Evolutionary conservation across 2,888 invertebrate genomes (phyloP).

Genomic region (Epistrophe eligans): DNA sequence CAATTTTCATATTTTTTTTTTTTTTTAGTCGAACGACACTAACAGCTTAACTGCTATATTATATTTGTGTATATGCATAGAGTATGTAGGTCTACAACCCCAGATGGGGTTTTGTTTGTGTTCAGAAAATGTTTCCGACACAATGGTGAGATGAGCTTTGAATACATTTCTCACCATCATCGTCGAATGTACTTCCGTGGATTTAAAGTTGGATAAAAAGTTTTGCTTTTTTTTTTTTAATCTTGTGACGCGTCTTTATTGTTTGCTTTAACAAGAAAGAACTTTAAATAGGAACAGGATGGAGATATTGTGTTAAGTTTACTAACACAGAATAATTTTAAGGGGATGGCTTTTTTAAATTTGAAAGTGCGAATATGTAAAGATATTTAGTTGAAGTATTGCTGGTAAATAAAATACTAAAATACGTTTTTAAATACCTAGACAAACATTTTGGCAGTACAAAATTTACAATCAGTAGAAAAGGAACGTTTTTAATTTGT

Average conservation of each 20-base stretch:
- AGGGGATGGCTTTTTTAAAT: too few relatives aligned
- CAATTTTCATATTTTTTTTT: constrained; percentile 32
- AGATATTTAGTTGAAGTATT: too few relatives aligned
- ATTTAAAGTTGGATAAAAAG: constrained; percentile 20
- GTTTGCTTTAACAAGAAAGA: not conserved
- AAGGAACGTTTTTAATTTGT: too few relatives aligned
- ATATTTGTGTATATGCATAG: not conserved
- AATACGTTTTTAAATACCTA: too few relatives aligned
- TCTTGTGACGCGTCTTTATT: not conserved
- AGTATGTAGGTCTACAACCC: constrained; percentile 62
- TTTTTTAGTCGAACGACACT: constrained; percentile 50
- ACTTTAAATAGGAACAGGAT: not conserved
- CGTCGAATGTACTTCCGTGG: constrained; percentile 64
- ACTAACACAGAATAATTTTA: not conserved
- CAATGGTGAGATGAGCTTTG: constrained; percentile 64
- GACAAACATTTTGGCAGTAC: too few relatives aligned
- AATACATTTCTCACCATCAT: constrained; percentile 35
- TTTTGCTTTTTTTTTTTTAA: not conserved
- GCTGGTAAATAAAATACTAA: too few relatives aligned
- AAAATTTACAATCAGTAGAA: too few relatives aligned
- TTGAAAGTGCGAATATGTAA: too few relatives aligned
- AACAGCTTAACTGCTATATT: constrained; percentile 23
- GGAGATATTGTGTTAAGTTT: not conserved
- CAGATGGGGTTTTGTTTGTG: constrained; percentile 64
- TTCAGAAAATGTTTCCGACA: constrained; percentile 71